Evolutionary conservation across 2,797 vertebrate genomes (phyloP).

Genomic region (Notolepis coatsorum): DNA sequence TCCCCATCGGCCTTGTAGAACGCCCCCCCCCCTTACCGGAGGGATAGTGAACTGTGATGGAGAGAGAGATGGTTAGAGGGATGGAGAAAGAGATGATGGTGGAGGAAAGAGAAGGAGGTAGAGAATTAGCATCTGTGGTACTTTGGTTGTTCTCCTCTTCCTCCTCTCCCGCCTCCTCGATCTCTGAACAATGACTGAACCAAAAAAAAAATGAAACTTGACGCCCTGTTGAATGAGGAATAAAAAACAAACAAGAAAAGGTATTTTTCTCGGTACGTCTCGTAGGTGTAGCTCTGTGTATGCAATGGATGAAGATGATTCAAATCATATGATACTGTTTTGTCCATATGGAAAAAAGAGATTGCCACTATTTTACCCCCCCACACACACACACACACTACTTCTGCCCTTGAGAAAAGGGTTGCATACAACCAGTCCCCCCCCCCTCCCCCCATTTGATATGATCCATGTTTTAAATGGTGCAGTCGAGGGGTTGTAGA

Average conservation of each 20-base stretch:
- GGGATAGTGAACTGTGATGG: no score
- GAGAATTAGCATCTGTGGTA: neutral
- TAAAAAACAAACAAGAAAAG: slow-evolving; percentile 1
- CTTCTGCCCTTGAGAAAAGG: neutral
- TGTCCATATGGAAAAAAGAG: slow-evolving; percentile 6
- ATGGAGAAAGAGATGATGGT: no score
- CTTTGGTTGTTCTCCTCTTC: neutral
- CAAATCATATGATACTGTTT: neutral
- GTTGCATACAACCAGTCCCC: slow-evolving; percentile 5
- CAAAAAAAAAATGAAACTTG: slow-evolving; percentile 24
- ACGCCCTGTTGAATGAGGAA: slow-evolving; percentile 25
- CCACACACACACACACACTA: neutral
- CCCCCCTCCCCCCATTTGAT: neutral
- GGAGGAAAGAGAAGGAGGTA: no score
- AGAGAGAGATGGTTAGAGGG: no score
- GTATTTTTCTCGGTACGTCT: slow-evolving; percentile 42
- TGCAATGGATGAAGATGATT: neutral
- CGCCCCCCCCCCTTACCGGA: neutral
- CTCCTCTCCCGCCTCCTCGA: neutral
- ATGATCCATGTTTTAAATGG: slow-evolving; percentile 34
- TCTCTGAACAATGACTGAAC: slow-evolving; percentile 4
- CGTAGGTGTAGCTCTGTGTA: slow-evolving; percentile 19
- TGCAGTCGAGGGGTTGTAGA: slow-evolving; percentile 13
- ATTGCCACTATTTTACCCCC: neutral
- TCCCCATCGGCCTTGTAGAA: no score